Conservation (phyloP, 1,140 invertebrate species). For the Bradysia coprophila region DNA sequence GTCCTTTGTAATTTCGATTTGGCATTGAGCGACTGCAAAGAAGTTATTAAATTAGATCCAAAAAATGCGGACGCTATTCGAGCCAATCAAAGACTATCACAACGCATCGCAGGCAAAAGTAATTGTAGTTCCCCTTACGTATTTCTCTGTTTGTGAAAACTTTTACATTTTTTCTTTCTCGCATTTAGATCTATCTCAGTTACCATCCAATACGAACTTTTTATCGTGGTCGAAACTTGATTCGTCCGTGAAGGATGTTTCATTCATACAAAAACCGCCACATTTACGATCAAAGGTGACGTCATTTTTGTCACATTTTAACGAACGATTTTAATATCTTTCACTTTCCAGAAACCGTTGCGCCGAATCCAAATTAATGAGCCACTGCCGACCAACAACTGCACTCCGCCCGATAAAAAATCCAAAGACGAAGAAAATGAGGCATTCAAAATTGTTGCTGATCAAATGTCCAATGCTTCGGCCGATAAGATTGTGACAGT, state of each 20-base stretch:
- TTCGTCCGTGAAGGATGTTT: constrained; percentile 29
- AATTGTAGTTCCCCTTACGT: too few relatives aligned
- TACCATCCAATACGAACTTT: too few relatives aligned
- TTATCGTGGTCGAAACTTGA: constrained; percentile 22
- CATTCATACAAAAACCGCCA: constrained; percentile 36
- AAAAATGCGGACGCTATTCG: constrained; percentile 18
- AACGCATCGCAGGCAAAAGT: too few relatives aligned
- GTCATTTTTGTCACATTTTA: constrained; percentile 6
- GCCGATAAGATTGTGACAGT: background rate
- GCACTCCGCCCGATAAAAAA: background rate
- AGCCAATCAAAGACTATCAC: constrained; percentile 15
- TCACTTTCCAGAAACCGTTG: constrained; percentile 27
- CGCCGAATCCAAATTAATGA: constrained; percentile 31
- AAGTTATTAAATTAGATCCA: constrained; percentile 16
- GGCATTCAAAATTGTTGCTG: background rate
- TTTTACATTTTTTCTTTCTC: too few relatives aligned
- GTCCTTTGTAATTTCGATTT: constrained; percentile 16
- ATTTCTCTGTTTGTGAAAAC: too few relatives aligned
- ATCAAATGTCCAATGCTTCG: background rate
- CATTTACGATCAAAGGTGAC: constrained; percentile 40
- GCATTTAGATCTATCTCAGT: too few relatives aligned
- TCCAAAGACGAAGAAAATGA: background rate
- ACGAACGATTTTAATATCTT: constrained; percentile 5
- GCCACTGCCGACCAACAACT: constrained; percentile 5
- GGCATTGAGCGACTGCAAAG: constrained; percentile 19